phyloP scores from a whole-genome alignment of 2,888 invertebrate genomes.

The Scaptomyza cyrtandrae region DNA sequence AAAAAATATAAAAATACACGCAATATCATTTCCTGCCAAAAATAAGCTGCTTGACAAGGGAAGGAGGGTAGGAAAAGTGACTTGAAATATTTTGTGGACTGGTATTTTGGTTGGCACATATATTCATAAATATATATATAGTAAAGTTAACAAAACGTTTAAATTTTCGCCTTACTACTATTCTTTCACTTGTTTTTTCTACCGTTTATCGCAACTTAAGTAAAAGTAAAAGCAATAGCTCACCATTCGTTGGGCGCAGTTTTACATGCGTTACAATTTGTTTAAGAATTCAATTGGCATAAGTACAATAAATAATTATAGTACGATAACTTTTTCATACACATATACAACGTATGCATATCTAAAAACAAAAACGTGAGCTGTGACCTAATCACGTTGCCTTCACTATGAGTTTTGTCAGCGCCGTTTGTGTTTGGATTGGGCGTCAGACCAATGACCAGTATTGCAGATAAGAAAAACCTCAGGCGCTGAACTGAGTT shows the following conservation, averaged over 20 bases:
- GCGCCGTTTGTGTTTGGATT: conserved; percentile 6
- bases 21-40: conserved; percentile 1
- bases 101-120: not conserved
- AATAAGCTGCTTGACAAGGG: not conserved
- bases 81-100: not conserved
- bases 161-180: too few species aligned
- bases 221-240: not conserved
- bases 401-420: conserved; percentile 31
- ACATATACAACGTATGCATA: too few species aligned
- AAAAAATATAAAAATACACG: not conserved
- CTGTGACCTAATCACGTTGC: conserved; percentile 57
- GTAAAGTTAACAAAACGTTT: too few species aligned
- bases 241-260: not conserved
- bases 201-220: too few species aligned
- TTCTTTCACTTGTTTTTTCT: too few species aligned
- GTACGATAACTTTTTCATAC: not conserved
- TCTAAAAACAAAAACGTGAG: conserved; percentile 42
- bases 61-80: not conserved
- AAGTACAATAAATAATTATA: conserved; percentile 16
- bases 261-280: not conserved
- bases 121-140: too few species aligned
- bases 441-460: conserved; percentile 41
- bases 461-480: conserved; percentile 51
- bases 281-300: conserved; percentile 25
- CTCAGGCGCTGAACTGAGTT: conserved; percentile 11